phyloP scores from a whole-genome alignment of 2,113 vertebrate genomes.

The Globicephala melas region DNA sequence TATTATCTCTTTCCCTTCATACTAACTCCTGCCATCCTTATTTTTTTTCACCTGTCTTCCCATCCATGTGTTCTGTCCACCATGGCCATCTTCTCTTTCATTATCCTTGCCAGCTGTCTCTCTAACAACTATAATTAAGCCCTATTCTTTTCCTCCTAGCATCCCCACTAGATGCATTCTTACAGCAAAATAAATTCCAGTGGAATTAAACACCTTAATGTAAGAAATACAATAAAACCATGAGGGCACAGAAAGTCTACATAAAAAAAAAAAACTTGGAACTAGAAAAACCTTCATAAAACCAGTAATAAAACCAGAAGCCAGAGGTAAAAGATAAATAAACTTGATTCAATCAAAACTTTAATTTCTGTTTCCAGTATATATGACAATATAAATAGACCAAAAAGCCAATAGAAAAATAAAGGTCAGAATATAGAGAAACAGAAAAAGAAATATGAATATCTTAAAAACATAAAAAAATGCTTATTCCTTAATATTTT shows the following conservation, averaged over 20 bases:
- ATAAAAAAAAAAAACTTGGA: background rate
- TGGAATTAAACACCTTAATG: background rate
- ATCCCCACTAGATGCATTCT: background rate
- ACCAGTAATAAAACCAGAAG: background rate
- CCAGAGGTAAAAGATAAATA: background rate
- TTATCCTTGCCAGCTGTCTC: background rate
- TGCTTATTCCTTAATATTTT: background rate
- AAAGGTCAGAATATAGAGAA: background rate
- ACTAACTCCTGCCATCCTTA: background rate
- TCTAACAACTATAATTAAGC: background rate
- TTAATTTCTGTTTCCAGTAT: background rate
- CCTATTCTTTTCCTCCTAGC: background rate
- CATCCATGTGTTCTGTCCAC: background rate
- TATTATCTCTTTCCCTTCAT: background rate
- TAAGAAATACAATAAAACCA: background rate
- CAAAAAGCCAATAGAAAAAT: background rate
- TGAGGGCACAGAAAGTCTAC: background rate
- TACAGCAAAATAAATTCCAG: background rate
- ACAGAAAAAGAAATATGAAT: background rate
- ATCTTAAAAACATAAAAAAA: background rate
- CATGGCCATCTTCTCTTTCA: background rate
- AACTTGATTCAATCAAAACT: background rate
- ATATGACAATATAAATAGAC: background rate
- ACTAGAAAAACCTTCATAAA: background rate
- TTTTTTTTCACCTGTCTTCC: background rate